Percentiles rank a stretch among this genome's conserved stretches.
phyloP scores from a whole-genome alignment of 2,113 vertebrate species.

The Centropus unirufus region DNA sequence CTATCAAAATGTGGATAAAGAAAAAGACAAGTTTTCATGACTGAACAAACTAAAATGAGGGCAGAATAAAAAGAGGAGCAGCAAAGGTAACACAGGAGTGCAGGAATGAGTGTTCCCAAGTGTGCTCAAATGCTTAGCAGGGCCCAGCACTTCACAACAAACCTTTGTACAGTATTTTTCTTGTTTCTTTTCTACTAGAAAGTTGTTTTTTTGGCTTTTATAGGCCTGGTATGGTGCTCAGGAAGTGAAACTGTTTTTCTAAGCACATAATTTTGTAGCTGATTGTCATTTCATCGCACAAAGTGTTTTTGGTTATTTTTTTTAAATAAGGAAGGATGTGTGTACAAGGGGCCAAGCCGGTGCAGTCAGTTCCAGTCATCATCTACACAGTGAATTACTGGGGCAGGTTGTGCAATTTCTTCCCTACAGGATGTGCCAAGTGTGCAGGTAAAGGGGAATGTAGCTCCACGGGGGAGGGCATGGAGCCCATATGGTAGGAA shows the following conservation, averaged over 20 bases:
- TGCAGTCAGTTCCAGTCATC: not conserved
- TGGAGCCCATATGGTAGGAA: not conserved
- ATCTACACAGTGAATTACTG: not conserved
- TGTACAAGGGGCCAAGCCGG: not conserved
- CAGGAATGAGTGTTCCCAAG: not conserved
- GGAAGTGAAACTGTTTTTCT: not conserved
- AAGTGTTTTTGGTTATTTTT: not conserved
- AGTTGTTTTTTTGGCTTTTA: not conserved
- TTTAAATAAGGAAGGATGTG: not conserved
- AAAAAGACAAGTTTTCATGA: not conserved
- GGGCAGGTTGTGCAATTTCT: not conserved
- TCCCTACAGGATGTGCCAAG: not conserved
- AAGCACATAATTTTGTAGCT: not conserved
- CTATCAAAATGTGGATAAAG: not conserved
- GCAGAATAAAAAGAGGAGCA: not conserved
- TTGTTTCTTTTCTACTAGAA: not conserved
- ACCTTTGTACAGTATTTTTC: not conserved
- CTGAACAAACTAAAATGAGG: not conserved
- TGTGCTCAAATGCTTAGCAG: not conserved
- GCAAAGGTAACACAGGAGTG: not conserved
- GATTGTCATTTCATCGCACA: not conserved
- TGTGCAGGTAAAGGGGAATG: not conserved
- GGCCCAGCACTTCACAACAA: not conserved
- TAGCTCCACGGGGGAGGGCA: not conserved
- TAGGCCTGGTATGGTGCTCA: not conserved